Percentiles rank a stretch among this genome's conserved stretches.
Evolutionary conservation across 2,113 vertebrate species (phyloP).

Genomic region (Paramormyrops kingsleyae): DNA sequence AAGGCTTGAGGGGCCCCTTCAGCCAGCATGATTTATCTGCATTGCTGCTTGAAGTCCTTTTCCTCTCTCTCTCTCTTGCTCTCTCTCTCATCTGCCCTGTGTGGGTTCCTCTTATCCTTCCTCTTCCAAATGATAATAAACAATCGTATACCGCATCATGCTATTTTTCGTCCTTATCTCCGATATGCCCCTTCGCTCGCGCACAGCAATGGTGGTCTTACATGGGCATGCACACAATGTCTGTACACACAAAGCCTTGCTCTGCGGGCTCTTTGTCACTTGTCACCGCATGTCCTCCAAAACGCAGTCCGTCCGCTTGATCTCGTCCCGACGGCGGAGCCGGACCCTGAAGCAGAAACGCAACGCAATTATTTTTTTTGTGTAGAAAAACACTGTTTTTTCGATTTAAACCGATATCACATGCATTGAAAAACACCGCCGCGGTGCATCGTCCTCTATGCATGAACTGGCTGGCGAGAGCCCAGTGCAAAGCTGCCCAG

Average conservation of each 20-base stretch:
- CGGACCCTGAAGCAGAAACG: slow-evolving; percentile 44
- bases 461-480: neutral
- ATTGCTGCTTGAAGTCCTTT: slow-evolving; percentile 25
- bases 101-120: neutral
- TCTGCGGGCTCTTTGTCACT: slow-evolving; percentile 55
- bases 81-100: neutral
- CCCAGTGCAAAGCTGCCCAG: neutral
- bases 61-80: neutral
- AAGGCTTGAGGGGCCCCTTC: slow-evolving; percentile 25
- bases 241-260: neutral
- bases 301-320: slow-evolving; percentile 30
- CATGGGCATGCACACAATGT: neutral
- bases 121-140: neutral
- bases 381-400: neutral
- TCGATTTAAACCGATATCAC: neutral
- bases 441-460: neutral
- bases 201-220: neutral
- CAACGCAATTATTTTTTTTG: neutral
- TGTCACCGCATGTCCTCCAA: slow-evolving; percentile 36
- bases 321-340: slow-evolving; percentile 47
- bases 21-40: slow-evolving; percentile 44
- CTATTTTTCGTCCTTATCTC: neutral
- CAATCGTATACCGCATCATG: neutral
- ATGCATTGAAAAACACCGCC: neutral
- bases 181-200: neutral